Conservation (phyloP, 1,140 invertebrate species). For the Lepidostoma basale region DNA sequence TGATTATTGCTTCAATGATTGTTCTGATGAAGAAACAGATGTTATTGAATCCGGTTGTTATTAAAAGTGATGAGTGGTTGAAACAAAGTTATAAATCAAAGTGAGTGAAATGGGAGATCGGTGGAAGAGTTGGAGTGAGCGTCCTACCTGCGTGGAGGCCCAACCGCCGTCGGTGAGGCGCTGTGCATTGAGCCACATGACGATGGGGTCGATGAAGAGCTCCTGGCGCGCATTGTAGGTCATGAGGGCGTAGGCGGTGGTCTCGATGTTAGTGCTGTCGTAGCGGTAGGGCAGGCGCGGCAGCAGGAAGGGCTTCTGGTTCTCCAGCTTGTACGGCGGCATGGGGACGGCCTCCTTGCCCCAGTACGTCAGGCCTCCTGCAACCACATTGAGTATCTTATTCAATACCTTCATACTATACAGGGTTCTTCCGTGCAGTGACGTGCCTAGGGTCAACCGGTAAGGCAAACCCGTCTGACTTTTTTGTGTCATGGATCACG, state of each 20-base stretch:
- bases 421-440: background rate
- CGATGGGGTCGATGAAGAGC: constrained; percentile 80
- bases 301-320: constrained; percentile 88
- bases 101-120: too few species aligned
- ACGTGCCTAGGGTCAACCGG: too few species aligned
- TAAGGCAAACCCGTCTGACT: too few species aligned
- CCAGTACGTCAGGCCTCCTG: constrained; percentile 85
- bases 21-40: background rate
- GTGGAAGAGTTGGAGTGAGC: background rate
- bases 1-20: background rate
- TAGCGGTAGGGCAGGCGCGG: constrained; percentile 86
- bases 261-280: constrained; percentile 90
- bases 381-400: constrained; percentile 42
- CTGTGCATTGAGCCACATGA: constrained; percentile 92
- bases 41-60: too few species aligned
- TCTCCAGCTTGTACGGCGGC: constrained; percentile 83
- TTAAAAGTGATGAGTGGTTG: constrained; percentile 1
- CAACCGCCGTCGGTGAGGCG: constrained; percentile 90
- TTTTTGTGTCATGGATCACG: too few species aligned
- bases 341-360: constrained; percentile 76
- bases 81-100: too few species aligned
- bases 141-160: constrained; percentile 84
- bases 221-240: constrained; percentile 86
- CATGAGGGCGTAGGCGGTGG: constrained; percentile 90
- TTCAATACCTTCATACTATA: background rate